These are phyloP conservation scores for Oreotrochilus melanogaster DNA, from an alignment of 2,113 vertebrate species.

Conservation along the genomic window DNA sequence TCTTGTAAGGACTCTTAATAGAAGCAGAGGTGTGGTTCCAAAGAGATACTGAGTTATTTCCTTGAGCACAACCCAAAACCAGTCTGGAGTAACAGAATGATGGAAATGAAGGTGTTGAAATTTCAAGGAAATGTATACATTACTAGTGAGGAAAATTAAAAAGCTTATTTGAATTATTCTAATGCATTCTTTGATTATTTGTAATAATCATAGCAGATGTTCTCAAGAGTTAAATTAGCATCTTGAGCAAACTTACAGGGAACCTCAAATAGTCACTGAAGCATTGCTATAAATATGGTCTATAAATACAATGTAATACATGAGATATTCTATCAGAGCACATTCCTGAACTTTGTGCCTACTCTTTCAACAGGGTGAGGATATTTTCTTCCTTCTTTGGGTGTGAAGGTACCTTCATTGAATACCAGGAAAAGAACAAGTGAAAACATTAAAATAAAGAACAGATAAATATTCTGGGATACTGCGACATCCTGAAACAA, in stretches of 20 bases:
- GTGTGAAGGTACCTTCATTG: conserved; percentile 12
- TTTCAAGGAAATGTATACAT: not conserved
- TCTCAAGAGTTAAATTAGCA: not conserved
- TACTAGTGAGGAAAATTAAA: not conserved
- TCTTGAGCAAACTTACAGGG: not conserved
- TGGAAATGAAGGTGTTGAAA: not conserved
- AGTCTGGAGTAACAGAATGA: not conserved
- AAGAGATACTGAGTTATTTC: not conserved
- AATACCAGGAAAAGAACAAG: conserved; percentile 50
- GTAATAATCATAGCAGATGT: not conserved
- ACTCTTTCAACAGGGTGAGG: not conserved
- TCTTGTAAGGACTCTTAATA: not conserved
- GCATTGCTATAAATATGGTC: not conserved
- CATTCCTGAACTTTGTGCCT: not conserved
- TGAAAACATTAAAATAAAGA: conserved; percentile 60
- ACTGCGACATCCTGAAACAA: not conserved
- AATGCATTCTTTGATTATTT: not conserved
- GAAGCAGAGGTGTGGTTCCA: not conserved
- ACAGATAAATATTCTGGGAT: conserved; percentile 43
- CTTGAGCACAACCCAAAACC: not conserved
- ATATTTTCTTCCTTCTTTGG: conserved; percentile 34
- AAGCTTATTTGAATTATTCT: not conserved
- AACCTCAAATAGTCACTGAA: not conserved
- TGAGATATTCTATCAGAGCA: not conserved
- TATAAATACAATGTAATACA: not conserved